Evolutionary conservation across 1,140 invertebrate species (phyloP), one percentile per base, ranked within the genome.

Genomic region (Planococcus citri): DNA sequence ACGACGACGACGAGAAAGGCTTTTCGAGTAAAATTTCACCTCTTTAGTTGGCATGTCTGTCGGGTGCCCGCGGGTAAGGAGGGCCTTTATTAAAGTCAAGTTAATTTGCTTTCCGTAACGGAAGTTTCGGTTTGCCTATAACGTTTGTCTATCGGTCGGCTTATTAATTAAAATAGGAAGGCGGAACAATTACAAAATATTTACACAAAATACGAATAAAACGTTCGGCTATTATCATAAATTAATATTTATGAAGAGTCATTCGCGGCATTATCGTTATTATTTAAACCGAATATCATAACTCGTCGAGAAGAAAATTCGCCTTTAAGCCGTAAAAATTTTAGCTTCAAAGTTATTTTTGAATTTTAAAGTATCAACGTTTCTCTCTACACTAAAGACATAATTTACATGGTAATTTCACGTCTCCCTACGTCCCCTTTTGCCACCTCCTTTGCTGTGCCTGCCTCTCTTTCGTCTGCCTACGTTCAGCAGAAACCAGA

Each of bases 141-240:
- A 14, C 33, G 33, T n/a, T 51, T 14, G 41, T 51, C 3, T 33
- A 51, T 51, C 41, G 41, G n/a, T 33, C n/a, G 41, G 41, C 41
- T 51, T 51, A 51, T 51, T 51, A 51, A 51, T 17, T 51, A 51
- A 51, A 51, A 51, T 51, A 51, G 41, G n/a, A 51, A 51, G 41
- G 41, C 41, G 41, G 41, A 51, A 51, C 41, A 51, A 51, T 51
- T 51, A 51, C 41, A 51, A 51, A 51, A 51, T 51, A 51, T 51
- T 51, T 51, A 51, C 41, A 51, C 41, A 51, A 51, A 51, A 51
- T 51, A 51, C 41, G 41, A 51, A 51, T 51, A 51, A 51, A 51
- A 51, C 41, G 41, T 51, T 51, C 10, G 41, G 41, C 41, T 51
- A 51, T 51, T 51, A 51, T 51, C 41, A 51, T 51, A 51, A 51